These are phyloP conservation scores for Spisula solida DNA, from an alignment of 2,888 invertebrate species.

Conservation along the genomic window DNA sequence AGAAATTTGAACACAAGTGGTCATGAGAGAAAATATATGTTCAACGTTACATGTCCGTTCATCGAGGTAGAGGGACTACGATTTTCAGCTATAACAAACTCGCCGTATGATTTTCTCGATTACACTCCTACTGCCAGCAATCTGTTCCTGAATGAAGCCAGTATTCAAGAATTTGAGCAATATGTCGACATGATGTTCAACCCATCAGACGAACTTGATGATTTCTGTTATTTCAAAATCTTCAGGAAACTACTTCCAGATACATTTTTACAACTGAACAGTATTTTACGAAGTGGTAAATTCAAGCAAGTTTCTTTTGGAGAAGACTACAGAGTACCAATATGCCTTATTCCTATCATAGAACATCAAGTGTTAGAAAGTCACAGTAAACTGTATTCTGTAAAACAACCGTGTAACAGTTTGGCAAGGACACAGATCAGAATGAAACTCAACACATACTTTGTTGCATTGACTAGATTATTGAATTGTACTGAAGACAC, in stretches of 20 bases:
- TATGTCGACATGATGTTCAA: slow-evolving; percentile 36
- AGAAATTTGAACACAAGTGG: background rate
- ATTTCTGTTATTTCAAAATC: slow-evolving; percentile 37
- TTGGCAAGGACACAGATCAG: slow-evolving; percentile 6
- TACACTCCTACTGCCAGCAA: slow-evolving; percentile 19
- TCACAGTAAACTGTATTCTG: background rate
- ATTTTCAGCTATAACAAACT: background rate
- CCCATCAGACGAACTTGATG: background rate
- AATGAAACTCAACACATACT: slow-evolving; percentile 39
- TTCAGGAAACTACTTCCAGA: slow-evolving; percentile 13
- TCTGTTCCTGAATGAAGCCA: slow-evolving; percentile 31
- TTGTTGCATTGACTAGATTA: background rate
- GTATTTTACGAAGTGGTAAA: background rate
- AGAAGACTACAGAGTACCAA: slow-evolving; percentile 21
- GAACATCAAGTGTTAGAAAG: slow-evolving; percentile 17
- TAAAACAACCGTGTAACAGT: background rate
- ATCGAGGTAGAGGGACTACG: slow-evolving; percentile 24
- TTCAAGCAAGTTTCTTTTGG: background rate
- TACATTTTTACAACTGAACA: background rate
- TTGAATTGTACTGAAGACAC: slow-evolving; percentile 31
- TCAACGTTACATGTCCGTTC: slow-evolving; percentile 34
- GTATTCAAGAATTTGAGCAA: slow-evolving; percentile 4
- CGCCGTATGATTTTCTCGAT: slow-evolving; percentile 16
- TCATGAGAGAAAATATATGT: slow-evolving; percentile 37
- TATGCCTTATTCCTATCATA: slow-evolving; percentile 23